phyloP scores from a whole-genome alignment of 2,797 vertebrate species.

The Sebastes goodei region DNA sequence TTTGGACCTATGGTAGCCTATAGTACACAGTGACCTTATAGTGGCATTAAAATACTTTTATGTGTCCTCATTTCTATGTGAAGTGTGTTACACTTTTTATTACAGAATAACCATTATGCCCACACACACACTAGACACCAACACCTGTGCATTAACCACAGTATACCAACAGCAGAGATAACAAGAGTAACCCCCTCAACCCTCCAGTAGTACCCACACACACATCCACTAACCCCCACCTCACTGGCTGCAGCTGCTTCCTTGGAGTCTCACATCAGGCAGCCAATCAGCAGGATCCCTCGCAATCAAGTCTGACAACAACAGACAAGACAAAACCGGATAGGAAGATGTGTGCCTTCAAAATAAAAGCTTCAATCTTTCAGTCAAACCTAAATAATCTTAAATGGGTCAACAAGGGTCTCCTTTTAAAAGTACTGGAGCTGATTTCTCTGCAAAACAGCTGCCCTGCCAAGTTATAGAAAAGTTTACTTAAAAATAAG shows the following conservation, averaged over 20 bases:
- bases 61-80: neutral
- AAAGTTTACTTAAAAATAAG: neutral
- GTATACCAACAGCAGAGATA: neutral
- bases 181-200: neutral
- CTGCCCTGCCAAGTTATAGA: neutral
- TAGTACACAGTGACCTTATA: neutral
- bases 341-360: conserved; percentile 14
- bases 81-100: neutral
- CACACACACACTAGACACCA: neutral
- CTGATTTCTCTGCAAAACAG: neutral
- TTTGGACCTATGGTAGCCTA: neutral
- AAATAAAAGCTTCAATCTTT: conserved; percentile 48
- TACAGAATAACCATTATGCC: neutral
- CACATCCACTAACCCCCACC: neutral
- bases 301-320: conserved; percentile 31
- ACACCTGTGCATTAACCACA: conserved; percentile 28
- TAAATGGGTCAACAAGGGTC: neutral
- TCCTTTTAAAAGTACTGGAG: neutral
- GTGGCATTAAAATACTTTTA: neutral
- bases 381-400: neutral
- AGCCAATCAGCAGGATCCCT: conserved; percentile 44
- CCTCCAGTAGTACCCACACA: neutral
- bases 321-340: neutral
- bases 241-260: conserved; percentile 54
- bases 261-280: conserved; percentile 25